Percentiles rank a stretch among this genome's conserved stretches.
Evolutionary conservation across 2,888 invertebrate species (phyloP).

Genomic region (Busseola fusca): DNA sequence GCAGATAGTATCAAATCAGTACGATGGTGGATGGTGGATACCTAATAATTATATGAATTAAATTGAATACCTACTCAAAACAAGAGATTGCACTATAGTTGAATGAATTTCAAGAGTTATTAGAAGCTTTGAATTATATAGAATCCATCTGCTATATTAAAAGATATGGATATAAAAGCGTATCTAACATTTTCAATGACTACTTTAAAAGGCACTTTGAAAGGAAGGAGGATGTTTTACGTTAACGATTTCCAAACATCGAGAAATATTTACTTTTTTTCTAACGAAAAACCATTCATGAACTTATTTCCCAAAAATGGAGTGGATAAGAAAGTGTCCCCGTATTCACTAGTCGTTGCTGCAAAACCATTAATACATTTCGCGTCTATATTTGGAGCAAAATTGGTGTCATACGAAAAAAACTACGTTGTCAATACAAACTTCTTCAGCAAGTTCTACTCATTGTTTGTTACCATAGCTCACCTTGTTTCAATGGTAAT

Average conservation of each 20-base stretch:
- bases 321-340: slow-evolving; percentile 21
- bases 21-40: neutral
- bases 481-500: slow-evolving; percentile 49
- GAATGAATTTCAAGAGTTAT: slow-evolving; percentile 7
- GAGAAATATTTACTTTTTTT: slow-evolving; percentile 17
- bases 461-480: slow-evolving; percentile 60
- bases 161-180: neutral
- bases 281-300: neutral
- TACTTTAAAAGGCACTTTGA: neutral
- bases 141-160: slow-evolving; percentile 16
- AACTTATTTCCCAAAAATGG: slow-evolving; percentile 23
- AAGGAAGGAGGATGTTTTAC: slow-evolving; percentile 45
- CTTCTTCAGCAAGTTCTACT: slow-evolving; percentile 65
- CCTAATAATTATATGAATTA: neutral
- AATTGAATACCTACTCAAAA: slow-evolving; percentile 5
- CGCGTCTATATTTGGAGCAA: slow-evolving; percentile 69
- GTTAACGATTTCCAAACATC: slow-evolving; percentile 43
- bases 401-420: slow-evolving; percentile 65
- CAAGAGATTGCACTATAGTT: slow-evolving; percentile 24
- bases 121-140: neutral
- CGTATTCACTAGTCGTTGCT: slow-evolving; percentile 65
- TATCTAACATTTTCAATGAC: neutral
- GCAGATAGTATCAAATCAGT: neutral
- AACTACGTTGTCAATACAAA: slow-evolving; percentile 56
- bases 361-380: slow-evolving; percentile 71